Evolutionary conservation across 2,888 invertebrate species (phyloP).

Genomic region (Eulithis prunata): DNA sequence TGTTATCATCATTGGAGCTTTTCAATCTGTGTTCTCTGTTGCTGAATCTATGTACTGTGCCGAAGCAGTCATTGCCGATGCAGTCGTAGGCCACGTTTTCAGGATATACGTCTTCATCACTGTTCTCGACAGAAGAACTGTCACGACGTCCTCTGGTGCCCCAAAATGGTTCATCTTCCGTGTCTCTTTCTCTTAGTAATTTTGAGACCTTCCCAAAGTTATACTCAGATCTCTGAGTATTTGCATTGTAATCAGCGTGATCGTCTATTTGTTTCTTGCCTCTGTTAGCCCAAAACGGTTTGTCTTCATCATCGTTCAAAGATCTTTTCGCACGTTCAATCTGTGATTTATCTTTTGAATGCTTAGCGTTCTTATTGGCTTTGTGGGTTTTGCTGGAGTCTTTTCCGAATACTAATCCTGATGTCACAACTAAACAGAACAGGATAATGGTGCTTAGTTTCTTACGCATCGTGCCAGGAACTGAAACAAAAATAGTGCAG

Average conservation of each 20-base stretch:
- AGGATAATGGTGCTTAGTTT: slow-evolving; percentile 56
- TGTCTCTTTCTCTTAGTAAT: slow-evolving; percentile 45
- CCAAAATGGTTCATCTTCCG: slow-evolving; percentile 71
- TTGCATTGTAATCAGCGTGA: slow-evolving; percentile 30
- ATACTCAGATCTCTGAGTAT: slow-evolving; percentile 35
- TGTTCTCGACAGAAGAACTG: slow-evolving; percentile 54
- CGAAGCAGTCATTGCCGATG: slow-evolving; percentile 47
- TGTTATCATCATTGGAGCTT: slow-evolving; percentile 51
- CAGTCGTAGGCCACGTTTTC: slow-evolving; percentile 38
- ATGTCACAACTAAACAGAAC: slow-evolving; percentile 59
- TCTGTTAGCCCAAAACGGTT: slow-evolving; percentile 59
- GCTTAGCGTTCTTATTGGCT: slow-evolving; percentile 47
- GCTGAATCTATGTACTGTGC: slow-evolving; percentile 38
- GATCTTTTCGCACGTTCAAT: slow-evolving; percentile 64
- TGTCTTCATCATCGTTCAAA: slow-evolving; percentile 54
- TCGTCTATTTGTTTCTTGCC: slow-evolving; percentile 55
- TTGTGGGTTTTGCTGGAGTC: slow-evolving; percentile 54
- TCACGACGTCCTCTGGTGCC: slow-evolving; percentile 69
- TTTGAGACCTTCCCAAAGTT: slow-evolving; percentile 44
- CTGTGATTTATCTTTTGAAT: slow-evolving; percentile 50
- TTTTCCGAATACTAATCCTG: slow-evolving; percentile 59
- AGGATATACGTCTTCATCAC: slow-evolving; percentile 45
- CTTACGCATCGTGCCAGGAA: slow-evolving; percentile 61
- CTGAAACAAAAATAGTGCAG: slow-evolving; percentile 50
- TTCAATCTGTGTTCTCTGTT: slow-evolving; percentile 29